Conservation (phyloP, 1,140 invertebrate species). For the Cheumatopsyche charites region DNA sequence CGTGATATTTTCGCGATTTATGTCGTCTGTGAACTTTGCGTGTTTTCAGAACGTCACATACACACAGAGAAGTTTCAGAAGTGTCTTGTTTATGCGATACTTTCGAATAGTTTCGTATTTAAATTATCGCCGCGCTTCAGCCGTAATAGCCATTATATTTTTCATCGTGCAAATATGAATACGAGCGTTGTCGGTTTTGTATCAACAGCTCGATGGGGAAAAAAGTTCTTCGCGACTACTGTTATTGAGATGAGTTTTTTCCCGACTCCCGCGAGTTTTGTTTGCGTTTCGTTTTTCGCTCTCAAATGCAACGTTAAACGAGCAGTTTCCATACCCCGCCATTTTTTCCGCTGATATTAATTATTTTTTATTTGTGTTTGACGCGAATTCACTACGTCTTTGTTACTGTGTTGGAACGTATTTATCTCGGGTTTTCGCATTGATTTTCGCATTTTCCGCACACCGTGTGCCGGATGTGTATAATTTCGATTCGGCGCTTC, state of each 20-base stretch:
- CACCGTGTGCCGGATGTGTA: slow-evolving; percentile 3
- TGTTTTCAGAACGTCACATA: too few relatives aligned
- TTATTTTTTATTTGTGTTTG: slow-evolving; percentile 3
- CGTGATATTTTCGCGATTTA: neutral
- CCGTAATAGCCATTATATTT: too few relatives aligned
- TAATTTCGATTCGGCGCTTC: slow-evolving; percentile 28
- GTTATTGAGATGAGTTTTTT: slow-evolving; percentile 31
- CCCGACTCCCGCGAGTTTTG: neutral
- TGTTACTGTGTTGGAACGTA: neutral
- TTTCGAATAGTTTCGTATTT: too few relatives aligned
- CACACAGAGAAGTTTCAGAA: too few relatives aligned
- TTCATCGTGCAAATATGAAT: too few relatives aligned
- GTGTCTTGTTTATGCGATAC: too few relatives aligned
- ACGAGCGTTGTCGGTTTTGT: too few relatives aligned
- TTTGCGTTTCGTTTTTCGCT: slow-evolving; percentile 12
- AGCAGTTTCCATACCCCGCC: neutral
- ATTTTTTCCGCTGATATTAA: slow-evolving; percentile 11
- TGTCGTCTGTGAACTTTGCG: too few relatives aligned
- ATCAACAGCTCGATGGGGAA: too few relatives aligned
- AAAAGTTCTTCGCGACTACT: slow-evolving; percentile 24
- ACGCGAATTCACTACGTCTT: neutral
- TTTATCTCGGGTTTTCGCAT: too few relatives aligned
- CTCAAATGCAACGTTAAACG: slow-evolving; percentile 28
- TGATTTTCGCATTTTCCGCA: slow-evolving; percentile 31
- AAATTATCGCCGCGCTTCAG: too few relatives aligned